Percentiles rank a stretch among this genome's conserved stretches.
Conservation (phyloP, 2,113 vertebrate species). For the Aspiorhynchus laticeps region DNA sequence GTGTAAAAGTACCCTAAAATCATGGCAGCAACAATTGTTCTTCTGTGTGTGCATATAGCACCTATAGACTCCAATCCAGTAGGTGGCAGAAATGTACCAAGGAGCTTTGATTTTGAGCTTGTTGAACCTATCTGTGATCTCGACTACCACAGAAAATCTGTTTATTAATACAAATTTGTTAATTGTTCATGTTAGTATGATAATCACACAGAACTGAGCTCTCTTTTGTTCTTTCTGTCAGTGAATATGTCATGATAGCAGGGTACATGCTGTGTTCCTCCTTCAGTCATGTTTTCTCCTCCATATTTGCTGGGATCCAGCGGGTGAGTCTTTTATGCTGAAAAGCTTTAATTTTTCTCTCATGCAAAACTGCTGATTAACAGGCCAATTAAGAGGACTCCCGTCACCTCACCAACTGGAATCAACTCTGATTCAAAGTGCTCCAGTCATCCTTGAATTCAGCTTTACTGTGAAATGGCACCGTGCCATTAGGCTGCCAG, state of each 20-base stretch:
- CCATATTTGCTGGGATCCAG: background rate
- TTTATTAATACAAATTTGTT: background rate
- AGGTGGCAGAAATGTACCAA: background rate
- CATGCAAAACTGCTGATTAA: constrained; percentile 39
- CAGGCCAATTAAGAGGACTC: constrained; percentile 39
- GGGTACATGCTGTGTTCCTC: background rate
- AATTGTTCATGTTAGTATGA: background rate
- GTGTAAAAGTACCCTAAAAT: no score
- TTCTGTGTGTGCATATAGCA: background rate
- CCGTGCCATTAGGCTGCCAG: constrained; percentile 2
- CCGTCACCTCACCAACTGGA: constrained; percentile 11
- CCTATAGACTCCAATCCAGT: background rate
- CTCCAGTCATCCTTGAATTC: constrained; percentile 12
- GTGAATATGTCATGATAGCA: background rate
- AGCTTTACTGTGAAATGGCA: background rate
- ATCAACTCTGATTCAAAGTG: constrained; percentile 23
- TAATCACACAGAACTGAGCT: background rate
- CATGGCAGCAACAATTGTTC: background rate
- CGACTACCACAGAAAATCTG: background rate
- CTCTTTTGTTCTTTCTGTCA: background rate
- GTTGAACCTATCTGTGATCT: background rate
- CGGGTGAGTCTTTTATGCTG: constrained; percentile 2
- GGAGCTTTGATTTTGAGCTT: background rate
- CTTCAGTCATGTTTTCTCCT: background rate
- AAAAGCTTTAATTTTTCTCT: constrained; percentile 37